A percentile compares a stretch with the other conserved stretches of the same genome.
phyloP scores from a whole-genome alignment of 2,888 invertebrate genomes.

The Macroteleia sp. region DNA sequence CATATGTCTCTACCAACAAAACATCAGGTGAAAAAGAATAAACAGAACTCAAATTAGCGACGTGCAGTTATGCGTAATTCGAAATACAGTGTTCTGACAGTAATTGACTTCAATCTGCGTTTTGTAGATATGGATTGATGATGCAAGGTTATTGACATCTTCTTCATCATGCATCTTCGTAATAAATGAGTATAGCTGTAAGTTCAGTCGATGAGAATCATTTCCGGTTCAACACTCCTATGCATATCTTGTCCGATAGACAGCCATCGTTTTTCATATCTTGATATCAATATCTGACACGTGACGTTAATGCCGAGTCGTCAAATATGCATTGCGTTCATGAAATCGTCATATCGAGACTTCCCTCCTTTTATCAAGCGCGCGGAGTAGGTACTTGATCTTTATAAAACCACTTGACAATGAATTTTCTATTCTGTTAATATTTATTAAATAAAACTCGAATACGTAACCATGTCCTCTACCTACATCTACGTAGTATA shows the following conservation, averaged over 20 bases:
- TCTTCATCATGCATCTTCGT: slow-evolving; percentile 47
- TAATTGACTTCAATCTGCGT: slow-evolving; percentile 48
- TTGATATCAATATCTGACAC: slow-evolving; percentile 63
- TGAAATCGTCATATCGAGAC: slow-evolving; percentile 48
- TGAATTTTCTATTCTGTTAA: slow-evolving; percentile 32
- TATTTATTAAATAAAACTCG: slow-evolving; percentile 34
- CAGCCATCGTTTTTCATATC: slow-evolving; percentile 65
- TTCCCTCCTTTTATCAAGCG: slow-evolving; percentile 22
- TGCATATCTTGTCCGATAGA: slow-evolving; percentile 54
- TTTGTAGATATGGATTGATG: slow-evolving; percentile 45
- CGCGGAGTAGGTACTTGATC: slow-evolving; percentile 32
- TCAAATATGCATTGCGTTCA: slow-evolving; percentile 59
- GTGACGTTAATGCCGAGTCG: slow-evolving; percentile 63
- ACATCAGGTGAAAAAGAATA: too few species aligned
- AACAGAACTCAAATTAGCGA: too few species aligned
- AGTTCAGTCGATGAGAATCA: slow-evolving; percentile 55
- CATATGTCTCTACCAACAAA: too few species aligned
- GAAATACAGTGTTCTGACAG: neutral
- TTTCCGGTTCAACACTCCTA: slow-evolving; percentile 53
- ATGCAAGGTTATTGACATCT: slow-evolving; percentile 43
- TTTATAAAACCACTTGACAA: slow-evolving; percentile 36
- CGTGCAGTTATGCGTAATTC: slow-evolving; percentile 11
- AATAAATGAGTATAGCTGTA: slow-evolving; percentile 58
- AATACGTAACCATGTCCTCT: too few species aligned
- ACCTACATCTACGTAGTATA: too few species aligned